Evolutionary conservation across 2,113 vertebrate species (phyloP).

Genomic region (Pygoscelis adeliae): DNA sequence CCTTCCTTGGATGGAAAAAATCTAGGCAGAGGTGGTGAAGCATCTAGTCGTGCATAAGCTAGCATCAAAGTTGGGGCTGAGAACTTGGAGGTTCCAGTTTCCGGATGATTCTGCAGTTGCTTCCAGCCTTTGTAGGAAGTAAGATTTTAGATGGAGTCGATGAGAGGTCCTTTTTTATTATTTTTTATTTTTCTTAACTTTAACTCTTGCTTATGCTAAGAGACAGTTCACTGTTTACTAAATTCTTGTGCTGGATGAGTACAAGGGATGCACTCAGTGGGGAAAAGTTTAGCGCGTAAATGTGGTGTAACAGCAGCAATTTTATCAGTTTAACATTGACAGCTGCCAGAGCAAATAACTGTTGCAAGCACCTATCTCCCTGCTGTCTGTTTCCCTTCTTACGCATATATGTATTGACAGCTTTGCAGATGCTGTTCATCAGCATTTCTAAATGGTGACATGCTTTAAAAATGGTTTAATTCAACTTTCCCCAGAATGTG

Average conservation of each 20-base stretch:
- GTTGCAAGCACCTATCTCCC: background rate
- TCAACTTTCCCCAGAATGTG: background rate
- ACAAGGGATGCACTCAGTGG: background rate
- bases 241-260: background rate
- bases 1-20: background rate
- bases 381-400: background rate
- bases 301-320: background rate
- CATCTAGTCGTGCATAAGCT: background rate
- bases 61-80: background rate
- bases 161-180: background rate
- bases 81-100: background rate
- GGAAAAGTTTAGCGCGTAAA: background rate
- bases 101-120: background rate
- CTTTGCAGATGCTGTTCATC: background rate
- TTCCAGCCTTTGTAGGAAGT: background rate
- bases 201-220: background rate
- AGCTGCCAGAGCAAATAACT: background rate
- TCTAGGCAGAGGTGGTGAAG: background rate
- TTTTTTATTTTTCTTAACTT: background rate
- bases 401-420: rapidly evolving
- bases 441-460: background rate
- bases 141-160: background rate
- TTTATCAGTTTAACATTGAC: background rate
- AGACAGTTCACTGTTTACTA: background rate
- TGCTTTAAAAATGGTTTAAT: background rate